These are phyloP conservation scores for Pentamera pediparva DNA, from an alignment of 53 echinoderm and acorn worm species.

Conservation along the genomic window DNA sequence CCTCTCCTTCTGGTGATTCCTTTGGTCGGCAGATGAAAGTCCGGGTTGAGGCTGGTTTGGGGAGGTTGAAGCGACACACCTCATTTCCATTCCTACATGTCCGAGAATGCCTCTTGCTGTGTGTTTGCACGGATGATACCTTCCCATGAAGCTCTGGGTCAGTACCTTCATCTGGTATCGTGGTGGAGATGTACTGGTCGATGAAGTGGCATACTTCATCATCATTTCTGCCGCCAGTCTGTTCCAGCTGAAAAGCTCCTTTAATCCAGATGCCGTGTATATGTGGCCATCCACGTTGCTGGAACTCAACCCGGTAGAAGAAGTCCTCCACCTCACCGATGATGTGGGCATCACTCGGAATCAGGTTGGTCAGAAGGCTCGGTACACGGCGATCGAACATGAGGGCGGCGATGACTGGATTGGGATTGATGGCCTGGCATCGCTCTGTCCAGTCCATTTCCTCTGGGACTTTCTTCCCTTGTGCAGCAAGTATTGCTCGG, in stretches of 20 bases:
- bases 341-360: constrained; percentile 1
- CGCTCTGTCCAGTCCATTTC: constrained; percentile 21
- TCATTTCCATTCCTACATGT: constrained; percentile 16
- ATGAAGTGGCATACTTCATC: background rate
- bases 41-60: constrained; percentile 6
- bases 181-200: background rate
- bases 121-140: background rate
- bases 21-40: constrained; percentile 17
- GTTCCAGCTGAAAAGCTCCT: constrained; percentile 11
- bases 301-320: constrained; percentile 51
- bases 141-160: background rate
- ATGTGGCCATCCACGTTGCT: constrained; percentile 37
- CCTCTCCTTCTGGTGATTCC: background rate
- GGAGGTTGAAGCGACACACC: constrained; percentile 10
- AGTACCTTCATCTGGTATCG: background rate
- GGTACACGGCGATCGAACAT: constrained; percentile 27
- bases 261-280: constrained; percentile 61
- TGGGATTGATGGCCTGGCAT: constrained; percentile 18
- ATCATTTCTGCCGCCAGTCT: background rate
- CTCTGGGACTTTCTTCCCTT: constrained; percentile 31
- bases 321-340: constrained; percentile 21
- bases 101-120: background rate
- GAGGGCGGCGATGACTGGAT: constrained; percentile 64
- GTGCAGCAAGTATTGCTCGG: constrained; percentile 34
- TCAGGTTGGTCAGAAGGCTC: constrained; percentile 3